phyloP scores from a whole-genome alignment of 2,797 vertebrate species.

The Vespertilio murinus region DNA sequence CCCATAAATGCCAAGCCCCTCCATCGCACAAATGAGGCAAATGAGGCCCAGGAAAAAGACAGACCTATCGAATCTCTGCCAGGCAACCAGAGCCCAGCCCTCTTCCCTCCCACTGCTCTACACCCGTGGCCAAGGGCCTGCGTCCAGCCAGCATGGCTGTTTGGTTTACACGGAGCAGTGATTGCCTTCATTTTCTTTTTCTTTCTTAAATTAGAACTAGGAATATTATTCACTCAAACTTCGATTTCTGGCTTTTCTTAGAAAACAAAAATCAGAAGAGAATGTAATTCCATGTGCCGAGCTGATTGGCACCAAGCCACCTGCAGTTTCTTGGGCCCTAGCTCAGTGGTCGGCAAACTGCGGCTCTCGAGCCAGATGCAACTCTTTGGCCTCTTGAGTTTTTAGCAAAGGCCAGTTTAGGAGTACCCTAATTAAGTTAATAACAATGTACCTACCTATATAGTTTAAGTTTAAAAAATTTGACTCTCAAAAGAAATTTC shows the following conservation, averaged over 20 bases:
- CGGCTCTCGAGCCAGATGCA: no score
- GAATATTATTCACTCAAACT: neutral
- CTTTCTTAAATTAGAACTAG: neutral
- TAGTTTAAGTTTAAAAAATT: no score
- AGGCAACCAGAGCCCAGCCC: neutral
- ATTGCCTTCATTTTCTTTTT: no score
- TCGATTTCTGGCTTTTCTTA: neutral
- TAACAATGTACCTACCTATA: no score
- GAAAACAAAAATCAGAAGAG: neutral
- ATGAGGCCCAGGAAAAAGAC: neutral
- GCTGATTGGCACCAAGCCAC: neutral
- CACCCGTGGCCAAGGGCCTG: neutral
- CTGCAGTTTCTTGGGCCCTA: neutral
- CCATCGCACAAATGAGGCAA: neutral
- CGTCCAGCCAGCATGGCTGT: neutral
- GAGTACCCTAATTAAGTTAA: no score
- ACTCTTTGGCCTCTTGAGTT: no score
- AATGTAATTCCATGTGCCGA: fast-evolving
- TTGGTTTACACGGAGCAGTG: neutral
- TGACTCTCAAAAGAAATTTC: no score
- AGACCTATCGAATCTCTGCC: neutral
- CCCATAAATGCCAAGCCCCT: neutral
- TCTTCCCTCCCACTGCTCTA: no score
- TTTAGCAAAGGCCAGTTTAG: no score
- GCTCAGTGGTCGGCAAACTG: neutral